Evolutionary conservation across 2,888 invertebrate species (phyloP), one percentile per base, ranked within the genome.

Genomic region (Leucania comma): DNA sequence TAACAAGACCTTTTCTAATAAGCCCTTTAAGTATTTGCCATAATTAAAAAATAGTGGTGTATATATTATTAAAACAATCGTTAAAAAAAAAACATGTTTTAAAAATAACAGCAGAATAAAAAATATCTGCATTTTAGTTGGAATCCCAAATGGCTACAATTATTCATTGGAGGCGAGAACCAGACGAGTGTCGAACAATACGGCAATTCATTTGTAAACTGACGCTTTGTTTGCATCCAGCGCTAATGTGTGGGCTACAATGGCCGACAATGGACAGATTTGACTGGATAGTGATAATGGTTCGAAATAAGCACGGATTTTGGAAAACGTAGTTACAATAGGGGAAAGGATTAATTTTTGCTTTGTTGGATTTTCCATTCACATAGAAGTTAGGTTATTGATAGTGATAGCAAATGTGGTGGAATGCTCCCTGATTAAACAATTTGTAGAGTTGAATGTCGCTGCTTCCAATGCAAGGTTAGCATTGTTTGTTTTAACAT

Each of bases 161-260:
- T 61, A 81, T 54, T 59, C 80, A 72, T 62, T 51, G 60, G 42
- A 50, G 42, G 50, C 50, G 59, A 56, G 58, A 42, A 53, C 57
- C 51, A 26, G 66, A 56, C 78, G 72, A 42, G 60, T 68, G 61
- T 60, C 79, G 79, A 59, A 82, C 78, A 77, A 84, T 85, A 82
- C 65, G 75, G 72, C 70, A 78, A 86, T 76, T 86, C 78, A 73
- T 68, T 86, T 85, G 83, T 80, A 70, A 80, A 75, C 64, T 64
- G 75, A 82, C 48, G 72, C 76, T 78, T 85, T 85, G 80, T 86
- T 80, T 76, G 57, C 60, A 65, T 26, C 61, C 78, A 75, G 57
- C 67, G 57, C 75, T 81, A 72, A 84, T 77, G 53, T 83, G 71
- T 68, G 57, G 68, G 59, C 42, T 26, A 72, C 59, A 66, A 53